These are phyloP conservation scores for Hypsopygia costalis DNA, from an alignment of 2,888 invertebrate genomes.

Conservation along the genomic window DNA sequence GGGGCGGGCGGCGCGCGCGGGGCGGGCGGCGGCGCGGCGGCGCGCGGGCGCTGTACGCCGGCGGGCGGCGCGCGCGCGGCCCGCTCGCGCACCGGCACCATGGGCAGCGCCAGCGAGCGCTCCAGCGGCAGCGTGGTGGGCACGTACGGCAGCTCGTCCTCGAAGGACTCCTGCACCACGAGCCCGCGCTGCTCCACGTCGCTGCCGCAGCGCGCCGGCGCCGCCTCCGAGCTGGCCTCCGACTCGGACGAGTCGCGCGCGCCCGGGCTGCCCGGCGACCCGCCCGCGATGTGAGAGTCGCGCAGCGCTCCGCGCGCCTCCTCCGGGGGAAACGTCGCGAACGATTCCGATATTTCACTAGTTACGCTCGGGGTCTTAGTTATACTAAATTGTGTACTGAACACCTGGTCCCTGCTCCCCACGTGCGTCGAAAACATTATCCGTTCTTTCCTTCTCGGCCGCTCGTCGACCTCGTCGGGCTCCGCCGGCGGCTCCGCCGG, in stretches of 20 bases:
- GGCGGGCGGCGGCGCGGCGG: constrained; percentile 82
- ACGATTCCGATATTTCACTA: constrained; percentile 79
- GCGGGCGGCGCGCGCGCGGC: constrained; percentile 15
- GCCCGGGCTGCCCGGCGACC: constrained; percentile 19
- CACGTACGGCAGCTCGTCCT: constrained; percentile 92
- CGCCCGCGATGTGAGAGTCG: constrained; percentile 13
- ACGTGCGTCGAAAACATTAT: constrained; percentile 84
- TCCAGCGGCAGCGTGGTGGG: constrained; percentile 94
- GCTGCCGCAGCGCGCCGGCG: constrained; percentile 53
- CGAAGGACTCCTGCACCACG: constrained; percentile 91
- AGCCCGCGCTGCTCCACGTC: constrained; percentile 85
- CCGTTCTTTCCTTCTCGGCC: constrained; percentile 46
- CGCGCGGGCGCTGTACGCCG: constrained; percentile 80
- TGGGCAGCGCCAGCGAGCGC: constrained; percentile 89
- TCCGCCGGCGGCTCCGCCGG: constrained; percentile 5
- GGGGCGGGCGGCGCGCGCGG: too few relatives aligned
- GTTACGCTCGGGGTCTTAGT: constrained; percentile 83
- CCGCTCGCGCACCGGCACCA: constrained; percentile 85
- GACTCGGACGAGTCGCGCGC: constrained; percentile 26
- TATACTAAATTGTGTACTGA: constrained; percentile 83
- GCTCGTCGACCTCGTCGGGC: constrained; percentile 1
- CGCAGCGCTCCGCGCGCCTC: constrained; percentile 68
- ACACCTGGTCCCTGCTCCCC: constrained; percentile 85
- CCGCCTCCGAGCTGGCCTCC: constrained; percentile 69
- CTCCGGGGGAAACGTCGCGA: constrained; percentile 67